Conservation (phyloP, 2,113 vertebrate genomes). For the Cebus imitator region DNA sequence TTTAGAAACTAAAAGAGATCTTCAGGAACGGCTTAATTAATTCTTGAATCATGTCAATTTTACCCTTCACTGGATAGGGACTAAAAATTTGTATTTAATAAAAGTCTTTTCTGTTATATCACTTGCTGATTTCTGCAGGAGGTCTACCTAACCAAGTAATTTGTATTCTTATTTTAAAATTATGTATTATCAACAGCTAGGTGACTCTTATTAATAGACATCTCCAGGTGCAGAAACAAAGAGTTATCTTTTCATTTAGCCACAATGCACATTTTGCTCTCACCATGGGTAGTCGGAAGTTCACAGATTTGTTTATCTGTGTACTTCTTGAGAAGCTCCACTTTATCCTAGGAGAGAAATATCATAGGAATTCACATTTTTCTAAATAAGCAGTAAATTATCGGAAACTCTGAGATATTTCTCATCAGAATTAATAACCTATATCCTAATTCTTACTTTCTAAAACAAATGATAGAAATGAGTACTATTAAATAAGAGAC, state of each 20-base stretch:
- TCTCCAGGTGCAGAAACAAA: slow-evolving; percentile 63
- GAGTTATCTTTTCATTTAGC: not conserved
- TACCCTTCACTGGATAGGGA: slow-evolving; percentile 57
- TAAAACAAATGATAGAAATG: not conserved
- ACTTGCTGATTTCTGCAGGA: slow-evolving; percentile 58
- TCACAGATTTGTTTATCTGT: not conserved
- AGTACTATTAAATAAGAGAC: not conserved
- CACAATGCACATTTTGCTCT: not conserved
- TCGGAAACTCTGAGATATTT: not conserved
- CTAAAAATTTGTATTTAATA: slow-evolving; percentile 65
- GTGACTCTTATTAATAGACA: slow-evolving; percentile 42
- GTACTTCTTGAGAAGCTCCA: not conserved
- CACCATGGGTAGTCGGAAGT: not conserved
- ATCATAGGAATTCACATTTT: not conserved
- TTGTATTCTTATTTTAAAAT: slow-evolving; percentile 71
- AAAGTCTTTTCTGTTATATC: slow-evolving; percentile 36
- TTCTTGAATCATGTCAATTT: slow-evolving; percentile 61
- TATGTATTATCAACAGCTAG: slow-evolving; percentile 35
- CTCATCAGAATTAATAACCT: not conserved
- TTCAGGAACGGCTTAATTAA: slow-evolving; percentile 62
- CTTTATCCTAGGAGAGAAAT: not conserved
- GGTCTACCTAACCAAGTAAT: slow-evolving; percentile 55
- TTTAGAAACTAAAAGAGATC: slow-evolving; percentile 36
- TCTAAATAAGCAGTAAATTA: not conserved
- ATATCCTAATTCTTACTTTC: not conserved